Evolutionary conservation across 2,888 invertebrate species (phyloP).

Genomic region (Agrypnus murinus): DNA sequence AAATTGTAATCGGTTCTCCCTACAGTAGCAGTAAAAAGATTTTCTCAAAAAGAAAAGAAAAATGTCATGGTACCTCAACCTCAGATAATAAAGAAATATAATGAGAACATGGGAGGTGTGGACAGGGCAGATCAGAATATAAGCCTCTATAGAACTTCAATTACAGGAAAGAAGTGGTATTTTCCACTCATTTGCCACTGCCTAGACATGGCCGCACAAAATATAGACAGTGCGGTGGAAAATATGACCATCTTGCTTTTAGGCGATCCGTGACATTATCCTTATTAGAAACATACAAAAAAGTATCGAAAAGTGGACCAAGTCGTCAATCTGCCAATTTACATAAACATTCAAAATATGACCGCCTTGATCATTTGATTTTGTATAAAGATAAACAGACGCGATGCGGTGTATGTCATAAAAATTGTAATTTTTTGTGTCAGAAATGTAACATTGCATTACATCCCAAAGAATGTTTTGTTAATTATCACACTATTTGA

Average conservation of each 20-base stretch:
- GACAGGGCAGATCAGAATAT: conserved; percentile 50
- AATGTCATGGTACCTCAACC: conserved; percentile 3
- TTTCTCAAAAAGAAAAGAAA: conserved; percentile 2
- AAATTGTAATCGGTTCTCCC: conserved; percentile 6
- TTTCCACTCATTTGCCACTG: conserved; percentile 51
- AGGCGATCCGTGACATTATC: conserved; percentile 29
- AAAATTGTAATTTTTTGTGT: no score
- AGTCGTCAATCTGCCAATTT: conserved; percentile 16
- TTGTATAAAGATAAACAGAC: conserved; percentile 35
- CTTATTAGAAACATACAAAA: conserved; percentile 36
- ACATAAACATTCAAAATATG: conserved; percentile 29
- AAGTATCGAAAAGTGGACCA: conserved; percentile 36
- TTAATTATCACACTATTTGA: no score
- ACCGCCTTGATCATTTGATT: conserved; percentile 34
- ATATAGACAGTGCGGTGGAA: conserved; percentile 24
- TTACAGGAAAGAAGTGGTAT: conserved; percentile 54
- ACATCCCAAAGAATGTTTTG: no score
- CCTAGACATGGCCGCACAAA: conserved; percentile 53
- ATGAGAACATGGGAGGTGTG: no score
- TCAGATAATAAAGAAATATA: not conserved
- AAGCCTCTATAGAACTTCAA: conserved; percentile 48
- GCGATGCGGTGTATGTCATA: conserved; percentile 31
- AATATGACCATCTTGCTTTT: conserved; percentile 27
- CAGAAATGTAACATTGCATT: conserved; percentile 32
- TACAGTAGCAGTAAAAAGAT: not conserved